These are phyloP conservation scores for Drymodes brunneopygia DNA, from an alignment of 2,113 vertebrate species.

Conservation along the genomic window DNA sequence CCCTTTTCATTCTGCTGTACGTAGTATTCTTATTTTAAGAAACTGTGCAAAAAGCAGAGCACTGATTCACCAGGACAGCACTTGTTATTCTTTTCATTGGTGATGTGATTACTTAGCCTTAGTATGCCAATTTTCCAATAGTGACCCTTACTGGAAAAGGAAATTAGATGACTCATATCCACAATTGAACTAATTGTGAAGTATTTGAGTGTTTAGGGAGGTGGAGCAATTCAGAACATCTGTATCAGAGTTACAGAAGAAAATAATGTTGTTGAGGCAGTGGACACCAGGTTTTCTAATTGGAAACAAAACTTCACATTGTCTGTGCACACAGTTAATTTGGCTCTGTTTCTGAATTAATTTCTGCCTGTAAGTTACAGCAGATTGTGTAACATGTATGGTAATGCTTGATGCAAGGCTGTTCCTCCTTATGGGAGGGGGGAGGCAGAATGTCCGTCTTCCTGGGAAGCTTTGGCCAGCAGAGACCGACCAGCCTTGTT, in stretches of 20 bases:
- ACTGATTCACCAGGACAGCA: neutral
- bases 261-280: neutral
- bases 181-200: neutral
- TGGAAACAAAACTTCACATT: neutral
- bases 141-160: conserved; percentile 25
- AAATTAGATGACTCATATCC: conserved; percentile 28
- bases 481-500: neutral
- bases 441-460: neutral
- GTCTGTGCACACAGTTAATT: neutral
- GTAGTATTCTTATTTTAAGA: neutral
- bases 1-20: neutral
- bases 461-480: neutral
- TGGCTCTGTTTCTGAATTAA: neutral
- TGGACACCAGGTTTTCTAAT: neutral
- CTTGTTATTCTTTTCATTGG: neutral
- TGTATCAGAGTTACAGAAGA: neutral
- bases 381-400: neutral
- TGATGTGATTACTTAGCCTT: neutral
- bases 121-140: conserved; percentile 2
- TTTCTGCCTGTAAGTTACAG: neutral
- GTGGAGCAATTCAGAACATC: neutral
- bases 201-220: neutral
- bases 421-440: neutral
- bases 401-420: neutral
- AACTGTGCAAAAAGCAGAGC: neutral